Conservation (phyloP, 2,797 vertebrate genomes). For the Sebastes glaucus region DNA sequence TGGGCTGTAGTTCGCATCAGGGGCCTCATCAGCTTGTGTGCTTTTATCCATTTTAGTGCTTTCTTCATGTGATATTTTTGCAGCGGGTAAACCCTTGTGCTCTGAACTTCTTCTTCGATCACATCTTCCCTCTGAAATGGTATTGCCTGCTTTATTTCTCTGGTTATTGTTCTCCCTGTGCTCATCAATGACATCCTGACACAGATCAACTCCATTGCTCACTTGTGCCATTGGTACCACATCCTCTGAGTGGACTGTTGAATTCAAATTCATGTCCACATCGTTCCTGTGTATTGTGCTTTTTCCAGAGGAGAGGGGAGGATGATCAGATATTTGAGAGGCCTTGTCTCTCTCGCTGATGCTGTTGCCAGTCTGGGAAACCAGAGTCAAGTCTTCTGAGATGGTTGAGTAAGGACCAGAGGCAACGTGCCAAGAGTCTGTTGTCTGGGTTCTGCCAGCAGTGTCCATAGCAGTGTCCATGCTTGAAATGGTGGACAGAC, state of each 20-base stretch:
- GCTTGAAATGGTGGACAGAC: constrained; percentile 79
- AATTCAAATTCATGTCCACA: constrained; percentile 78
- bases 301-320: constrained; percentile 56
- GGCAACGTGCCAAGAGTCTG: constrained; percentile 76
- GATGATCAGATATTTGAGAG: constrained; percentile 21
- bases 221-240: constrained; percentile 78
- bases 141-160: constrained; percentile 19
- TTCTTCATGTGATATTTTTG: constrained; percentile 35
- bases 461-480: constrained; percentile 69
- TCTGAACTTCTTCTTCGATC: constrained; percentile 11
- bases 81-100: constrained; percentile 26
- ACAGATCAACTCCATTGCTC: constrained; percentile 45
- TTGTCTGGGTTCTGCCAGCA: constrained; percentile 54
- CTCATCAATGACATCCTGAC: constrained; percentile 34
- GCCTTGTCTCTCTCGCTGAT: constrained; percentile 80
- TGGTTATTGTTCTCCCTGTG: constrained; percentile 56
- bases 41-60: constrained; percentile 71
- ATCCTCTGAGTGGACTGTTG: constrained; percentile 68
- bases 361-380: constrained; percentile 81
- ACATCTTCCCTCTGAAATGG: constrained; percentile 8
- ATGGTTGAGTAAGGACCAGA: constrained; percentile 78
- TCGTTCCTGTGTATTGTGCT: constrained; percentile 70
- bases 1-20: constrained; percentile 44
- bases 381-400: constrained; percentile 84
- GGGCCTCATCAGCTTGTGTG: constrained; percentile 69